phyloP scores from a whole-genome alignment of 2,797 vertebrate species.

The Enteromius radiatus region DNA sequence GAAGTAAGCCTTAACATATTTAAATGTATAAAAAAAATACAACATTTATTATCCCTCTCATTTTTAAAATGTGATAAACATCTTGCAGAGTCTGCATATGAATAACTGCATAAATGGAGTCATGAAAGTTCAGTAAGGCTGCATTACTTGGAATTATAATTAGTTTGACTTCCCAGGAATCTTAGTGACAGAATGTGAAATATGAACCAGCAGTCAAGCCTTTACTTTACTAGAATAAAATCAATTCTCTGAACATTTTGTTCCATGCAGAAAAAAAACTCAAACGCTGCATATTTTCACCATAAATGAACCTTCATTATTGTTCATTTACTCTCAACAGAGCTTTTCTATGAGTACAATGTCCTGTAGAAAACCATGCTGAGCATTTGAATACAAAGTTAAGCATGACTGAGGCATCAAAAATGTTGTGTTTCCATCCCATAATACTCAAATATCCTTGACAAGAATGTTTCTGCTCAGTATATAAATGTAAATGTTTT shows the following conservation, averaged over 20 bases:
- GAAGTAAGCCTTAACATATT: neutral
- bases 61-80: neutral
- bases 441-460: neutral
- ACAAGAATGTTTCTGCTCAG: neutral
- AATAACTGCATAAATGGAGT: neutral
- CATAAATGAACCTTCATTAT: neutral
- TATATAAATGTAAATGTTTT: neutral
- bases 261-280: neutral
- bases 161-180: neutral
- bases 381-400: neutral
- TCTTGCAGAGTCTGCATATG: neutral
- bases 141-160: slow-evolving; percentile 11
- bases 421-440: neutral
- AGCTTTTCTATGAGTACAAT: neutral
- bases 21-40: neutral
- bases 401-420: neutral
- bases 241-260: neutral
- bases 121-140: slow-evolving; percentile 1
- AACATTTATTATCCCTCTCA: neutral
- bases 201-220: slow-evolving; percentile 7
- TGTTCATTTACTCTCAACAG: neutral
- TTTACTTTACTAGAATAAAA: neutral
- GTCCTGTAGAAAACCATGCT: neutral
- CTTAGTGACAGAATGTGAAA: neutral
- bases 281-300: neutral